A percentile compares a stretch with the other conserved stretches of the same genome.
Conservation (phyloP, 2,113 vertebrate species). For the Ceyx margarethae region DNA sequence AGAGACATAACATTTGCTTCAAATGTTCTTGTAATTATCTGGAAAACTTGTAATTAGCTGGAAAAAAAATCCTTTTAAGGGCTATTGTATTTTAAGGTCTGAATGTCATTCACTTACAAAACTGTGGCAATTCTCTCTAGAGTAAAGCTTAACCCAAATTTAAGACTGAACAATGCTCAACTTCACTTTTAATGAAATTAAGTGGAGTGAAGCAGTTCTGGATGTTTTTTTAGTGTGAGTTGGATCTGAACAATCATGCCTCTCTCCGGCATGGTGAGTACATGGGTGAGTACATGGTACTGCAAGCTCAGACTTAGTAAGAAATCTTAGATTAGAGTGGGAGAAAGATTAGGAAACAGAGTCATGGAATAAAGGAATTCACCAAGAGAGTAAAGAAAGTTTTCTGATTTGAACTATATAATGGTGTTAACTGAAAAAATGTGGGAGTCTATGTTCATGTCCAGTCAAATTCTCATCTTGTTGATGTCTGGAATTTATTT, state of each 20-base stretch:
- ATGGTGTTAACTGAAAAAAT: background rate
- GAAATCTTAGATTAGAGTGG: background rate
- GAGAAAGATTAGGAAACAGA: background rate
- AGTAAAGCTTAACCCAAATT: background rate
- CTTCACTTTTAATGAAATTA: background rate
- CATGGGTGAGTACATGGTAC: background rate
- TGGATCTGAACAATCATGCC: background rate
- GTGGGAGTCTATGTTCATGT: background rate
- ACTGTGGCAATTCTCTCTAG: background rate
- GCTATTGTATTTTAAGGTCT: background rate
- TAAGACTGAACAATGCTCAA: background rate
- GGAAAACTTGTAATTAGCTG: background rate
- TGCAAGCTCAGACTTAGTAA: background rate
- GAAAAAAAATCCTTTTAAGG: background rate
- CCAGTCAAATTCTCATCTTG: background rate
- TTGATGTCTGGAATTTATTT: background rate
- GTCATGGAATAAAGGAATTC: background rate
- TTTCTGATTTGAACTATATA: background rate
- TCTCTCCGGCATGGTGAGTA: background rate
- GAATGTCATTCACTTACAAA: background rate
- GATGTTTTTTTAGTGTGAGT: background rate
- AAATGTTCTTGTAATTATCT: background rate
- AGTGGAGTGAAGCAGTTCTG: background rate
- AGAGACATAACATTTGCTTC: background rate
- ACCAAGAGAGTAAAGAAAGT: background rate